Base-by-base conservation (phyloP, 1,140 invertebrate species). In the Potamilus streckersoni region DNA sequence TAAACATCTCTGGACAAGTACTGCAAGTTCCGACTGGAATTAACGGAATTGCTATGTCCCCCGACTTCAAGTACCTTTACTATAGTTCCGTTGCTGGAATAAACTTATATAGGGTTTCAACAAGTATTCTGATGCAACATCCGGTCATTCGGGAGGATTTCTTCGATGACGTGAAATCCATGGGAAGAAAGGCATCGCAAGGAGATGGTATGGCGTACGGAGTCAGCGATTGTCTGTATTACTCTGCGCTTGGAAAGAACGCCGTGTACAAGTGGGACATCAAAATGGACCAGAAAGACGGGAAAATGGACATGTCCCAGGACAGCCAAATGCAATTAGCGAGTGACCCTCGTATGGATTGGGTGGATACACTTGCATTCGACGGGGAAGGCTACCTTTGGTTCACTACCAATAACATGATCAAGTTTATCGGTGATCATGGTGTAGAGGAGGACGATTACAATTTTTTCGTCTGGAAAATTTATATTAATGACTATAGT, bases 41-140 rank as follows among this genome's bases (percentile, higher is more conserved):
- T 12, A 76, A 79, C 49, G 83, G 81, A 6, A 82, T 83, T 27
- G 79, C 79, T n/a, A 76, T 81, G 20, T 79, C 79, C 13, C 67
- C 79, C 1, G 74, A 78, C 61, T 82, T 79, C 55, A 56, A 69
- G 23, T 81, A 79, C 68, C 61, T 80, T 6, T 84, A 82, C 71
- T 82, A 79, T 72, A 74, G 68, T 17, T 68, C 73, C 5, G 64
- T 82, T 1, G 73, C 76, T 3, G 75, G 78, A 15, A 69, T 69
- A 1, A 76, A 63, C 16, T 27, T 82, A n/a, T 80, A 76, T 58
- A 73, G 80, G 67, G 79, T 82, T 27, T 67, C 78, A 12, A 81
- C 81, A 14, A 73, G 72, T 6, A 75, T 81, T 27, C 64, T 83
- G 65, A 74, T 61, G 61, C 74, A 65, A 56, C 20, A 63, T 14